Percentiles rank a stretch among this genome's conserved stretches.
phyloP scores from a whole-genome alignment of 1,140 invertebrate genomes.

The Adoxophyes honmai region DNA sequence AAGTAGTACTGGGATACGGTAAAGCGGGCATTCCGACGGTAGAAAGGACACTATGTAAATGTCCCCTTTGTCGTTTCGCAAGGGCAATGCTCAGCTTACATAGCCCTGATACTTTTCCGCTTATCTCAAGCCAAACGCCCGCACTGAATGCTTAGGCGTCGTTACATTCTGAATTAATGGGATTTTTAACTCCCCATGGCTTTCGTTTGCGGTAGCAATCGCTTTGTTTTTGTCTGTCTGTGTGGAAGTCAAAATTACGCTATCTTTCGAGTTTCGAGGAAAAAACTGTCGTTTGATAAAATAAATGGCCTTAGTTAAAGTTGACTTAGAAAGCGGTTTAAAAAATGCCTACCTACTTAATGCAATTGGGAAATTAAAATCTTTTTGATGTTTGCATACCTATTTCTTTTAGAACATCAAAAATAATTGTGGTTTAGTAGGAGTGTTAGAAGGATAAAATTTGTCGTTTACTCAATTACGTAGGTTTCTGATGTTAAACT shows the following conservation, averaged over 20 bases:
- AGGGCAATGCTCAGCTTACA: background rate
- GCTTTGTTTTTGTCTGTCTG: background rate
- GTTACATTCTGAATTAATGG: constrained; percentile 11
- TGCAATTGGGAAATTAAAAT: too few relatives aligned
- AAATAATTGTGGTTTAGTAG: too few relatives aligned
- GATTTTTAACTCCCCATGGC: constrained; percentile 2
- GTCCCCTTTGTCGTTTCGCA: constrained; percentile 6
- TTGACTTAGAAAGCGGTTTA: too few relatives aligned
- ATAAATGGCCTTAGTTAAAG: too few relatives aligned
- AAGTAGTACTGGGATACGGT: background rate
- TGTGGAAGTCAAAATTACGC: background rate
- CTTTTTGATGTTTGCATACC: too few relatives aligned
- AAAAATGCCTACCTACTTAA: too few relatives aligned
- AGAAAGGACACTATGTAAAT: constrained; percentile 13
- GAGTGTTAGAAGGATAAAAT: too few relatives aligned
- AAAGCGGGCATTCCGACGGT: background rate
- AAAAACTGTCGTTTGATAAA: too few relatives aligned
- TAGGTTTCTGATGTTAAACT: too few relatives aligned
- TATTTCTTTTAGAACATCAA: too few relatives aligned
- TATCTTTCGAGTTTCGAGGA: too few relatives aligned
- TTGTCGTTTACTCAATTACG: too few relatives aligned
- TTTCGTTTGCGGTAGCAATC: background rate
- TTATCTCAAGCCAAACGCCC: constrained; percentile 8
- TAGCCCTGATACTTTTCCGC: constrained; percentile 10
- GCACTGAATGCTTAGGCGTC: constrained; percentile 10